phyloP scores from a whole-genome alignment of 2,888 invertebrate genomes.

The Rotaria magnacalcarata region DNA sequence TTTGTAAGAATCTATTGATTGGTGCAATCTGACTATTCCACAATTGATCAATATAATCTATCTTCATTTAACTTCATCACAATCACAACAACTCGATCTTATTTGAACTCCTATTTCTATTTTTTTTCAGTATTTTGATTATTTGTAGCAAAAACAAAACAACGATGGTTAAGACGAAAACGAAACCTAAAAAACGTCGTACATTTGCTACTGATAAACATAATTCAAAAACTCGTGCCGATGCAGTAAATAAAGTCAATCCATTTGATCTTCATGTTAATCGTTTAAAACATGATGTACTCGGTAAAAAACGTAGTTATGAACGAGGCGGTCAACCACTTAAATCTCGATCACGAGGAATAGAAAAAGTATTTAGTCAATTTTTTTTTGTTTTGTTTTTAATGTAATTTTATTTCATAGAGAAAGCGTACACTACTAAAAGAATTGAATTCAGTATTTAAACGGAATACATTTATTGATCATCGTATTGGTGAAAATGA shows the following conservation, averaged over 20 bases:
- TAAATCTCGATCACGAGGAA: background rate
- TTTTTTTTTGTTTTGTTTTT: background rate
- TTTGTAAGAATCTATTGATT: background rate
- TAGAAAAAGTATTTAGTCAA: background rate
- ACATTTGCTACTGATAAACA: background rate
- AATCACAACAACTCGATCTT: too few relatives aligned
- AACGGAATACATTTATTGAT: constrained; percentile 79
- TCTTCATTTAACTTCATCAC: too few relatives aligned
- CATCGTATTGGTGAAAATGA: constrained; percentile 80
- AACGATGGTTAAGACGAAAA: background rate
- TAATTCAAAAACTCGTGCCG: background rate
- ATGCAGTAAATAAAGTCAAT: background rate
- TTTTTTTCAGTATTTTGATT: background rate
- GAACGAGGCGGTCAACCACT: constrained; percentile 11
- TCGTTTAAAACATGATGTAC: constrained; percentile 32
- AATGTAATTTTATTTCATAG: constrained; percentile 56
- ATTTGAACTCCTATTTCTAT: too few relatives aligned
- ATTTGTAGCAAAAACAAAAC: background rate
- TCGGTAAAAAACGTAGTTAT: background rate
- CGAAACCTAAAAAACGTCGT: background rate
- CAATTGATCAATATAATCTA: background rate
- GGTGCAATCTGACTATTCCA: background rate
- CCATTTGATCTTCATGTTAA: constrained; percentile 19
- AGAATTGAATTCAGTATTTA: constrained; percentile 76
- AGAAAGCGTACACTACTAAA: constrained; percentile 79